A percentile compares a stretch with the other conserved stretches of the same genome.
These are phyloP conservation scores for Sapayoa aenigma DNA, from an alignment of 2,113 vertebrate species.

Conservation along the genomic window DNA sequence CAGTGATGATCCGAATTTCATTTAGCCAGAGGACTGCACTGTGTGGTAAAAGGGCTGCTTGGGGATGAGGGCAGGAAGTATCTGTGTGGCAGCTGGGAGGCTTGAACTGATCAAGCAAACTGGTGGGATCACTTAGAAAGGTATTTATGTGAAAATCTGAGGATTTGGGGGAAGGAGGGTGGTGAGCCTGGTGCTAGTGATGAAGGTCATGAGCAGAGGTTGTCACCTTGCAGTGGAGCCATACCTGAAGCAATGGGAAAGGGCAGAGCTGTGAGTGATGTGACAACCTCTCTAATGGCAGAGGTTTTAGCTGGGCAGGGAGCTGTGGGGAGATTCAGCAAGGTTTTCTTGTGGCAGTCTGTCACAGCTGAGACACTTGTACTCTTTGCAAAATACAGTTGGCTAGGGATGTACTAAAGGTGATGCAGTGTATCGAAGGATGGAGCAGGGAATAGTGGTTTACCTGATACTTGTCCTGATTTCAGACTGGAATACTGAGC, in stretches of 20 bases:
- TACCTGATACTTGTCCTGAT: not conserved
- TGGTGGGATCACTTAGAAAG: not conserved
- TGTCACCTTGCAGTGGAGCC: not conserved
- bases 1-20: not conserved
- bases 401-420: not conserved
- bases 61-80: not conserved
- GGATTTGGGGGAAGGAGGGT: not conserved
- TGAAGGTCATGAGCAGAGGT: not conserved
- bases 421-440: not conserved
- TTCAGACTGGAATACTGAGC: not conserved
- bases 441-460: not conserved
- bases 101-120: not conserved
- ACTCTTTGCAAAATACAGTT: not conserved
- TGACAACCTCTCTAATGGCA: not conserved
- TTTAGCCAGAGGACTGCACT: not conserved
- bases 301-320: not conserved
- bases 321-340: not conserved
- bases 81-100: not conserved
- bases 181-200: not conserved
- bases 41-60: not conserved
- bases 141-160: not conserved
- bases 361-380: not conserved
- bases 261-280: not conserved
- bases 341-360: not conserved
- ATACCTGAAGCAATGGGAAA: accelerated